Conservation (phyloP, 2,888 invertebrate species). For the Apodemia mormo region DNA sequence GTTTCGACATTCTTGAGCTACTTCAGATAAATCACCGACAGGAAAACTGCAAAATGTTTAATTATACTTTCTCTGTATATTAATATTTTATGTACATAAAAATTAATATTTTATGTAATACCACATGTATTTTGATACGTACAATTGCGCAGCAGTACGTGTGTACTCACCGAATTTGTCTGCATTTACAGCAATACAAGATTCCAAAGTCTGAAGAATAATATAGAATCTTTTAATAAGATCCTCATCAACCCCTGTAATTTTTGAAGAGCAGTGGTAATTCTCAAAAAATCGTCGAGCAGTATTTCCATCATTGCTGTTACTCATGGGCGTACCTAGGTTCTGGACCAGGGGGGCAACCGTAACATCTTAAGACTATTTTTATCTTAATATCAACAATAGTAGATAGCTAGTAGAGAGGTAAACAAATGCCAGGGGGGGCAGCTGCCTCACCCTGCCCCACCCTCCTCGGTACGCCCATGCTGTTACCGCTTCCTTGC, state of each 20-base stretch:
- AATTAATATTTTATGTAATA: no score
- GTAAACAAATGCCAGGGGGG: no score
- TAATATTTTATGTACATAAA: no score
- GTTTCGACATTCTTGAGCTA: conserved; percentile 14
- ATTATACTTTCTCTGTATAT: no score
- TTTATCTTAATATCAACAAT: no score
- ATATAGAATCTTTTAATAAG: not conserved
- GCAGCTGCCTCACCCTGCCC: no score
- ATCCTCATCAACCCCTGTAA: conserved; percentile 2
- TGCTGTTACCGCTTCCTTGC: not conserved
- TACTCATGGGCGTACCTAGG: no score
- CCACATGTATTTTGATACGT: not conserved
- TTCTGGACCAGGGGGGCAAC: no score
- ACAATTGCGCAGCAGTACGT: conserved; percentile 5
- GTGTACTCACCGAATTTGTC: conserved; percentile 5
- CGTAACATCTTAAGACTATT: no score
- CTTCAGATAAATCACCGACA: not conserved
- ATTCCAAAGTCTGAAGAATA: not conserved
- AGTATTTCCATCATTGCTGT: conserved; percentile 5
- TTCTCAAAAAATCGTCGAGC: conserved; percentile 9
- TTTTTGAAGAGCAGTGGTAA: not conserved
- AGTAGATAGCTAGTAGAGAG: no score
- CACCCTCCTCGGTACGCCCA: no score
- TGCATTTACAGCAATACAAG: conserved; percentile 3
- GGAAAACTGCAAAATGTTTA: not conserved